These are phyloP conservation scores for Linnaemya tessellans DNA, from an alignment of 2,888 invertebrate genomes.

Conservation along the genomic window DNA sequence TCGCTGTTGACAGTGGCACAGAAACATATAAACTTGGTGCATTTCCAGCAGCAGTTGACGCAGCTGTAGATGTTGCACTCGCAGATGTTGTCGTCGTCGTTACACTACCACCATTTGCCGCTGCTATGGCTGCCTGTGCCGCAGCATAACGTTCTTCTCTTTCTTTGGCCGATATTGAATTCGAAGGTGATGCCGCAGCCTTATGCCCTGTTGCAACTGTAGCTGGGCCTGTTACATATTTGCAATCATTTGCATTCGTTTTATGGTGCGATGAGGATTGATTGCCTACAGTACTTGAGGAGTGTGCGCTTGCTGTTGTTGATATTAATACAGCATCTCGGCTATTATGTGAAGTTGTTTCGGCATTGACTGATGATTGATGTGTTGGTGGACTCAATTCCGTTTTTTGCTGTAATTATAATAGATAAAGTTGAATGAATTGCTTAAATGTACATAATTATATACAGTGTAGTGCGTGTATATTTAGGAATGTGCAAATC, in stretches of 20 bases:
- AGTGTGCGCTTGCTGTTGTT: constrained; percentile 58
- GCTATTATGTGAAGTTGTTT: constrained; percentile 72
- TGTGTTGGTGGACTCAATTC: constrained; percentile 82
- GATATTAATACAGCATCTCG: constrained; percentile 64
- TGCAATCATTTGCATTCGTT: constrained; percentile 63
- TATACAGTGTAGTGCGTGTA: no score
- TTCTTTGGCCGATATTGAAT: constrained; percentile 68
- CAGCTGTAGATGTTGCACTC: constrained; percentile 59
- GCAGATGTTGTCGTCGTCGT: constrained; percentile 42
- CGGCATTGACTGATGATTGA: constrained; percentile 78
- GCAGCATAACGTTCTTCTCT: constrained; percentile 75
- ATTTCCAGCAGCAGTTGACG: constrained; percentile 69
- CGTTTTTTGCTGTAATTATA: constrained; percentile 81
- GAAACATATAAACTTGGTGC: constrained; percentile 86
- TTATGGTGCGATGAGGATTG: constrained; percentile 66
- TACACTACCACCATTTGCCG: constrained; percentile 67
- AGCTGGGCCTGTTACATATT: constrained; percentile 54
- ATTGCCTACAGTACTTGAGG: constrained; percentile 37
- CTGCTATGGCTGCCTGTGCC: constrained; percentile 73
- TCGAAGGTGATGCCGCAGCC: constrained; percentile 45
- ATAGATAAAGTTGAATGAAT: background rate
- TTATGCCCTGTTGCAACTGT: constrained; percentile 68
- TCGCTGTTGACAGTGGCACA: constrained; percentile 85
- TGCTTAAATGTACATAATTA: no score
- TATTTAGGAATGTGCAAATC: no score